Conservation (phyloP, 1,140 invertebrate species). For the Drosophila simulans region DNA sequence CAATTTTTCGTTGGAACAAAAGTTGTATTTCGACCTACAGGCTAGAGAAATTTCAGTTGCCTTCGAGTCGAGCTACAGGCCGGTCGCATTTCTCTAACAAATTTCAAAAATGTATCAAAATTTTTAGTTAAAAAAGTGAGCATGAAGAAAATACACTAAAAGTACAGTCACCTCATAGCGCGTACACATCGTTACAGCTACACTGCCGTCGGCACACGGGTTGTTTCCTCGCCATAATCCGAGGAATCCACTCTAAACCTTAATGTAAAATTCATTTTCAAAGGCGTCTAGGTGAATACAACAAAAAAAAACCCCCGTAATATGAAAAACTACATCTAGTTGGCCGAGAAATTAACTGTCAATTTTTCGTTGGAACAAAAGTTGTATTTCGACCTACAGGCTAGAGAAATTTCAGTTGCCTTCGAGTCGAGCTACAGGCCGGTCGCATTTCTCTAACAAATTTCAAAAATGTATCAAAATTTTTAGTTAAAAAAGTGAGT, state of each 20-base stretch:
- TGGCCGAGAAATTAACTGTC: not conserved
- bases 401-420: slow-evolving; percentile 17
- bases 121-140: slow-evolving; percentile 1
- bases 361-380: not conserved
- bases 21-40: not conserved
- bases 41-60: slow-evolving; percentile 17
- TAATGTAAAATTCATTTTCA: too few relatives aligned
- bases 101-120: not conserved
- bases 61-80: not conserved
- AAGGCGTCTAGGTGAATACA: too few relatives aligned
- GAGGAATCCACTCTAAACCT: too few relatives aligned
- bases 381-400: not conserved
- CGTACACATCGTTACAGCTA: not conserved
- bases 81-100: not conserved
- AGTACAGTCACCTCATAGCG: not conserved
- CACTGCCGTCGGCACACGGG: slow-evolving; percentile 5
- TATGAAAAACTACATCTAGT: not conserved
- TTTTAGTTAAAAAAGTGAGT: slow-evolving; percentile 3
- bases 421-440: not conserved
- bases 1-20: not conserved
- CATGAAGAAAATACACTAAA: not conserved
- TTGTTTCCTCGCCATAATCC: not conserved
- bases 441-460: not conserved
- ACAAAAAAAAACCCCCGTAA: not conserved
- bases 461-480: not conserved